Conservation (phyloP, 37 sponge, comb jelly and placozoan genomes). For the Mnemiopsis leidyi region DNA sequence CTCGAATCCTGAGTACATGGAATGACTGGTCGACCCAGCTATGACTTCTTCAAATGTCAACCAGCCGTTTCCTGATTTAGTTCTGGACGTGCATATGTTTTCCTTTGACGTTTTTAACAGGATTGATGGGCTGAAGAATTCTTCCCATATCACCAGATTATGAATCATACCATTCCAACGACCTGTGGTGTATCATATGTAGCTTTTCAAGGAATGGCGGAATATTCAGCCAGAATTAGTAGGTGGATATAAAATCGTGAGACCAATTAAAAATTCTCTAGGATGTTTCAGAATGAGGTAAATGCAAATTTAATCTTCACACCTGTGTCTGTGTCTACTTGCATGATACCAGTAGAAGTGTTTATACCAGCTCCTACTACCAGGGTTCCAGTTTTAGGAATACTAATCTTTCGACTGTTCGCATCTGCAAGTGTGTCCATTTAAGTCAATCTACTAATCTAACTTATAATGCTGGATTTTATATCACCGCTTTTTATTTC, state of each 20-base stretch:
- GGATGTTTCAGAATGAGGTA: no score
- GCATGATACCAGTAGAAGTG: not conserved
- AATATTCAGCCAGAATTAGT: no score
- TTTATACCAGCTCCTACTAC: not conserved
- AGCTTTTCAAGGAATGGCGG: no score
- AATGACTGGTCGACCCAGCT: not conserved
- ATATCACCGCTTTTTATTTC: no score
- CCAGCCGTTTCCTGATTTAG: not conserved
- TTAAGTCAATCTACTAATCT: no score
- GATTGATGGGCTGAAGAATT: slow-evolving; percentile 30
- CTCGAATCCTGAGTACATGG: not conserved
- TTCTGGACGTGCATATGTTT: not conserved
- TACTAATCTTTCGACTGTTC: not conserved
- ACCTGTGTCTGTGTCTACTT: not conserved
- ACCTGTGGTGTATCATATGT: not conserved
- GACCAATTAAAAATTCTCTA: no score
- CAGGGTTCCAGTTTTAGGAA: slow-evolving; percentile 9
- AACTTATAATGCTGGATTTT: no score
- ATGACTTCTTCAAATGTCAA: slow-evolving; percentile 25
- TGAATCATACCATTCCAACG: not conserved
- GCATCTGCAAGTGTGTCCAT: no score
- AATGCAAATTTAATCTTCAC: no score
- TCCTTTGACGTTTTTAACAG: not conserved
- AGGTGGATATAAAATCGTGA: no score
- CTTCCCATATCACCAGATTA: slow-evolving; percentile 54